Conservation (phyloP, 2,797 vertebrate genomes). For the Gadopsis marmoratus region DNA sequence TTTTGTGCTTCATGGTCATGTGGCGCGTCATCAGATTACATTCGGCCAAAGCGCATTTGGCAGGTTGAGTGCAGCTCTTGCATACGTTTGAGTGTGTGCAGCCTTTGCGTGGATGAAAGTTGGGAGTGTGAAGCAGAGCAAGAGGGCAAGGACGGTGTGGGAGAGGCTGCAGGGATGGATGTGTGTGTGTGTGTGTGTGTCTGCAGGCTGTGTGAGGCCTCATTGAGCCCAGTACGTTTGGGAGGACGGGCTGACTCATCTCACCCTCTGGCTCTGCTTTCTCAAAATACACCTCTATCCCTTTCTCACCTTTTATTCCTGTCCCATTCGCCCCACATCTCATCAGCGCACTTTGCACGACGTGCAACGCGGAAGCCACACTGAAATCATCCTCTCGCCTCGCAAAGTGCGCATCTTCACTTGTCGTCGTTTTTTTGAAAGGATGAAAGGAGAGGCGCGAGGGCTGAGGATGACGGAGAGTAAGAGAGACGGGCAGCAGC, state of each 20-base stretch:
- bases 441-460: not conserved
- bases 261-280: slow-evolving; percentile 43
- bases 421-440: not conserved
- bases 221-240: slow-evolving; percentile 41
- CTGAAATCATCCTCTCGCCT: slow-evolving; percentile 11
- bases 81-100: slow-evolving; percentile 6
- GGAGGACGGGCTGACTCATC: slow-evolving; percentile 58
- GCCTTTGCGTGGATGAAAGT: slow-evolving; percentile 31
- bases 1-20: slow-evolving; percentile 32
- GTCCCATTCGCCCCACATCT: slow-evolving; percentile 6
- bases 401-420: not conserved
- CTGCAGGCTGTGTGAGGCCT: slow-evolving; percentile 34
- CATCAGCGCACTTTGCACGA: slow-evolving; percentile 17
- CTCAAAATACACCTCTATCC: slow-evolving; percentile 52
- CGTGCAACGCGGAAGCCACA: not conserved
- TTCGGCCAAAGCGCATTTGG: slow-evolving; percentile 34
- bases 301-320: slow-evolving; percentile 22
- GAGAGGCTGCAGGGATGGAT: not conserved
- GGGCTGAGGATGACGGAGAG: slow-evolving; percentile 17
- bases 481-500: slow-evolving; percentile 14
- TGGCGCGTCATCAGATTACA: slow-evolving; percentile 32
- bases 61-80: slow-evolving; percentile 48
- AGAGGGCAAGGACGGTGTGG: slow-evolving; percentile 28
- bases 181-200: slow-evolving; percentile 19
- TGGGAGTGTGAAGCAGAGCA: slow-evolving; percentile 7